Conservation (phyloP, 2,113 vertebrate genomes). For the Clinocottus analis region DNA sequence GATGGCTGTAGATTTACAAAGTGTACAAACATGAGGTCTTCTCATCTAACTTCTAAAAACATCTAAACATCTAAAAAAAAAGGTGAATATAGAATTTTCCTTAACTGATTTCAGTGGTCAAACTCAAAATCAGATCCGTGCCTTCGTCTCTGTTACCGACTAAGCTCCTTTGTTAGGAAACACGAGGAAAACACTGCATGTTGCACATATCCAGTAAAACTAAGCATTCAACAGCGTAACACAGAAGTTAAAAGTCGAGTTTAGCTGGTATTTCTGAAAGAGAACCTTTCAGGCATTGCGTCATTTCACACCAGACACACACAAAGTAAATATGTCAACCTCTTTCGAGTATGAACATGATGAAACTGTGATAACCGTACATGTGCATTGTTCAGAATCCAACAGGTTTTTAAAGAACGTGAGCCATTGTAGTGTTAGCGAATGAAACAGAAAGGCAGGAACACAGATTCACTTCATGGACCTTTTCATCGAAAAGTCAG, state of each 20-base stretch:
- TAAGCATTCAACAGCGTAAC: not conserved
- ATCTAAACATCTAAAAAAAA: too few relatives aligned
- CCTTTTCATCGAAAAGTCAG: conserved; percentile 43
- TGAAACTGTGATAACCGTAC: conserved; percentile 17
- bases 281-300: conserved; percentile 6
- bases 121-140: not conserved
- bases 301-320: conserved; percentile 35
- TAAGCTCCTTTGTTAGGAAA: conserved; percentile 36
- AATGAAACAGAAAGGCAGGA: conserved; percentile 46
- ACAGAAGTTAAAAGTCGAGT: not conserved
- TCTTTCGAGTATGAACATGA: conserved; percentile 22
- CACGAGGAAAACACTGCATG: conserved; percentile 24
- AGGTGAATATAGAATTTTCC: not conserved
- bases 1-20: not conserved
- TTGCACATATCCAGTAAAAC: conserved; percentile 6
- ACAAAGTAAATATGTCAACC: conserved; percentile 4
- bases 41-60: not conserved
- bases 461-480: conserved; percentile 33
- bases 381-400: conserved; percentile 64
- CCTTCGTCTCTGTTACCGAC: conserved; percentile 19
- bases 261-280: not conserved
- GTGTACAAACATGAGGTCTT: not conserved
- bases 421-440: conserved; percentile 8
- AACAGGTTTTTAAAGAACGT: conserved; percentile 28
- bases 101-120: not conserved